Base-by-base conservation (phyloP, 2,113 vertebrate species). In the Setophaga petechia region DNA sequence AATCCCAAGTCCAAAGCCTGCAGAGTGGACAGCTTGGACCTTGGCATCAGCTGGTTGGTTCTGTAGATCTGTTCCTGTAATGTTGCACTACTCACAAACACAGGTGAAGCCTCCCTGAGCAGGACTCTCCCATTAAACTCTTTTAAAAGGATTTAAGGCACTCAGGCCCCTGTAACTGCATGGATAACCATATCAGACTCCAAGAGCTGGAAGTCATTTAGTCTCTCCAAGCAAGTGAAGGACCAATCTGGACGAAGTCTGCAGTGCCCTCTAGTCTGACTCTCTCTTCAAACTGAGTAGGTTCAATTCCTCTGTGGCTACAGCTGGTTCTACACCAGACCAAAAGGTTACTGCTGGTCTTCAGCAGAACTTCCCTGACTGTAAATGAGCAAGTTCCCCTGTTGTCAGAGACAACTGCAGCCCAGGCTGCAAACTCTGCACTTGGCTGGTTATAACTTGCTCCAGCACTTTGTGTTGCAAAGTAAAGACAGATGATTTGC, bases 101-200 rank as follows among this genome's bases (percentile, higher is more conserved):
- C 0, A 39, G 47, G 9, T 20, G 46, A 2, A 55, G 10, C 31
- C n/a, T 81, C 57, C 49, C 6, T 7, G 28, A 43, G 54, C 23
- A 68, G 39, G 15, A 55, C 3, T 63, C 8, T 55, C 37, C 63
- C 54, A 15, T 15, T 10, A 59, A 86, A 77, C 4, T 27, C 61
- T 85, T 67, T 14, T 9, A 31, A 51, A 67, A 35, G 25, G 30
- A 21, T 85, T 85, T 35, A 17, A 58, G 44, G 52, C 6, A 12
- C 28, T 46, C 35, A 3, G 27, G 5, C 14, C 22, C 15, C 2
- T 0, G 11, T 3, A 52, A 33, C 51, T 47, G n/a, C 31, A 58
- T 1, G 1, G 43, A 51, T 19, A 25, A 62, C 10, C 1, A 0
- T 18, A 17, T 52, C 55, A 78, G 35, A 14, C 44, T 80, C 25